A percentile compares a stretch with the other conserved stretches of the same genome.
phyloP scores from a whole-genome alignment of 2,797 vertebrate genomes.

The Cyclura pinguis region DNA sequence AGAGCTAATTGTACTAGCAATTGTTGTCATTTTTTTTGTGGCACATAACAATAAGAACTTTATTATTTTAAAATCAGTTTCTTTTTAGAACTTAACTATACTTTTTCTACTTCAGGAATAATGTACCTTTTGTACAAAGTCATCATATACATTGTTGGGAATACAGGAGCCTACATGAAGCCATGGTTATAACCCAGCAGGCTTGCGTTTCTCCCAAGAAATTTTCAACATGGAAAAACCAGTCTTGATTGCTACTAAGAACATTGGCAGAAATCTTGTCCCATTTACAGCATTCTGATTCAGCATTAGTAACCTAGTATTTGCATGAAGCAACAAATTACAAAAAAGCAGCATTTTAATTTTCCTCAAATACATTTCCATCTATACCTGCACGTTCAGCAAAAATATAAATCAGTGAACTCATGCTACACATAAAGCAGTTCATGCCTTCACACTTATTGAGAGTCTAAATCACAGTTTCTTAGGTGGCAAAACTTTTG shows the following conservation, averaged over 20 bases:
- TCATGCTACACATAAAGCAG: conserved; percentile 79
- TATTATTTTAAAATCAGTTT: conserved; percentile 16
- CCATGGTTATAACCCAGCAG: conserved; percentile 81
- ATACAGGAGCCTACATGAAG: conserved; percentile 79
- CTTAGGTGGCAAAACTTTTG: conserved; percentile 87
- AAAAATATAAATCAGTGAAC: conserved; percentile 80
- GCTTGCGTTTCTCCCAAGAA: conserved; percentile 80
- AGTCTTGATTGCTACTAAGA: conserved; percentile 79
- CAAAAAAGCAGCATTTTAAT: conserved; percentile 85
- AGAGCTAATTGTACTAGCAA: conserved; percentile 31
- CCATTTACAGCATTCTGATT: conserved; percentile 85
- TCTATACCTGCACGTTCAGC: conserved; percentile 87
- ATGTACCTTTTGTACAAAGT: conserved; percentile 77
- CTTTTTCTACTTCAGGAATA: conserved; percentile 84
- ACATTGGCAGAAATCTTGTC: conserved; percentile 83
- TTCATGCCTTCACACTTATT: conserved; percentile 89
- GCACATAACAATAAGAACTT: conserved; percentile 20
- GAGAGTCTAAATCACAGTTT: conserved; percentile 84
- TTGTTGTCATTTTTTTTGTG: conserved; percentile 37
- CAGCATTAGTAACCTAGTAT: conserved; percentile 88
- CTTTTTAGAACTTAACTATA: conserved; percentile 59
- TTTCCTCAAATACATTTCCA: conserved; percentile 83
- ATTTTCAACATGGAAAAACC: conserved; percentile 80
- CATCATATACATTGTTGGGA: conserved; percentile 79
- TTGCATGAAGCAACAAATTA: conserved; percentile 91